Conservation (phyloP, 1,140 invertebrate species). For the Sycophila sp. region DNA sequence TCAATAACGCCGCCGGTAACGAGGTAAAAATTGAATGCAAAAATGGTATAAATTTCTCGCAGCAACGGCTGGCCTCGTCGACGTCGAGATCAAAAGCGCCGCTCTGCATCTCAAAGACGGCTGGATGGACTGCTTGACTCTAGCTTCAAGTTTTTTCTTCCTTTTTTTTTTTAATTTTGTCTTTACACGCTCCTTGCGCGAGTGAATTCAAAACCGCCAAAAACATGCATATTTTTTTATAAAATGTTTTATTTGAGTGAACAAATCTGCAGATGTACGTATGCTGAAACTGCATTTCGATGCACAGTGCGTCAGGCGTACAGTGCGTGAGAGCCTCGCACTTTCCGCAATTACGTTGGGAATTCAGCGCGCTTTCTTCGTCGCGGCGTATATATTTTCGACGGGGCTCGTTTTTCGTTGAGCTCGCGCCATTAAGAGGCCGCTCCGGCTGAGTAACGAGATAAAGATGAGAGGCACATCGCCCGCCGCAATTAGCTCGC, state of each 20-base stretch:
- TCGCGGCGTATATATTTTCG: neutral
- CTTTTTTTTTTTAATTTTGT: neutral
- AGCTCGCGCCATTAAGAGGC: too few species aligned
- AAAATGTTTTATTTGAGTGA: too few species aligned
- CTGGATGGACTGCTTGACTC: neutral
- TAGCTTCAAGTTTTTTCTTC: neutral
- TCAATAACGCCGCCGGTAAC: slow-evolving; percentile 30
- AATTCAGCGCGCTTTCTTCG: neutral
- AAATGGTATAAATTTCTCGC: slow-evolving; percentile 8
- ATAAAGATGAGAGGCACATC: slow-evolving; percentile 24
- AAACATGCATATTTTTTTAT: too few species aligned
- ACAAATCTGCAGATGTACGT: too few species aligned
- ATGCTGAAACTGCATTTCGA: too few species aligned
- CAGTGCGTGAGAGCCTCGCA: neutral
- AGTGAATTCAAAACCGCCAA: too few species aligned
- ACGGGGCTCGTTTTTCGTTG: neutral
- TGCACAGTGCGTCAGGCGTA: too few species aligned
- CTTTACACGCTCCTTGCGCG: too few species aligned
- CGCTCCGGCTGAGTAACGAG: slow-evolving; percentile 10
- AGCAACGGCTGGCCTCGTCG: neutral
- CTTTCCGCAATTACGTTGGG: neutral
- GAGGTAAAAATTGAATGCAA: slow-evolving; percentile 34
- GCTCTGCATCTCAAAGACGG: slow-evolving; percentile 43
- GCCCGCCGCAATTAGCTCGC: slow-evolving; percentile 14
- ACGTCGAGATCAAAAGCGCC: slow-evolving; percentile 41